Percentiles rank a stretch among this genome's conserved stretches.
These are phyloP conservation scores for Gadopsis bispinosus DNA, from an alignment of 2,797 vertebrate species.

Conservation along the genomic window DNA sequence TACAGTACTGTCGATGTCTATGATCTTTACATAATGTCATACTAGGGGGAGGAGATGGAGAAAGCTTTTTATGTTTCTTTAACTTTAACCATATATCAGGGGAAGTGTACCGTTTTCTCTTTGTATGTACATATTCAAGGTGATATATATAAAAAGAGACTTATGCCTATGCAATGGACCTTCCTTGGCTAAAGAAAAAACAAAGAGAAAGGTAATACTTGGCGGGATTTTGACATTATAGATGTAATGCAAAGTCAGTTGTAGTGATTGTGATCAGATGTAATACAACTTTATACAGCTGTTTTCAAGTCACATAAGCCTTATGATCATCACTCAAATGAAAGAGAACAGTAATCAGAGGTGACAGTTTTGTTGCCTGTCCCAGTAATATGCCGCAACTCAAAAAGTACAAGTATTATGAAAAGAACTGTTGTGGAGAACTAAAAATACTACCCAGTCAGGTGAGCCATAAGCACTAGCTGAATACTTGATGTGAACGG, in stretches of 20 bases:
- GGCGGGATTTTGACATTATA: slow-evolving; percentile 18
- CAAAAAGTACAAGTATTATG: slow-evolving; percentile 10
- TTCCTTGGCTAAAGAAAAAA: slow-evolving; percentile 21
- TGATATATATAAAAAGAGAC: slow-evolving; percentile 22
- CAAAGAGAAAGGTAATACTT: slow-evolving; percentile 28
- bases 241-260: slow-evolving; percentile 14
- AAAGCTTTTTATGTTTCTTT: background rate
- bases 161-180: background rate
- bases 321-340: slow-evolving; percentile 20
- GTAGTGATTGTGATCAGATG: slow-evolving; percentile 24
- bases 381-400: slow-evolving; percentile 17
- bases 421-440: slow-evolving; percentile 8
- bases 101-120: slow-evolving; percentile 28
- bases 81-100: slow-evolving; percentile 23
- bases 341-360: slow-evolving; percentile 19
- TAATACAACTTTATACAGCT: slow-evolving; percentile 8
- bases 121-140: slow-evolving; percentile 22
- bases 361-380: slow-evolving; percentile 31
- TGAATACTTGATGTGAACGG: slow-evolving; percentile 39
- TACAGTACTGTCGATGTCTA: slow-evolving; percentile 4
- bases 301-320: background rate
- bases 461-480: slow-evolving; percentile 47
- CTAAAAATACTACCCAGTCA: slow-evolving; percentile 31
- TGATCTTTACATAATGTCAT: slow-evolving; percentile 24
- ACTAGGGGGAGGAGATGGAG: background rate